phyloP scores from a whole-genome alignment of 2,113 vertebrate species.

The Tragelaphus strepsiceros region DNA sequence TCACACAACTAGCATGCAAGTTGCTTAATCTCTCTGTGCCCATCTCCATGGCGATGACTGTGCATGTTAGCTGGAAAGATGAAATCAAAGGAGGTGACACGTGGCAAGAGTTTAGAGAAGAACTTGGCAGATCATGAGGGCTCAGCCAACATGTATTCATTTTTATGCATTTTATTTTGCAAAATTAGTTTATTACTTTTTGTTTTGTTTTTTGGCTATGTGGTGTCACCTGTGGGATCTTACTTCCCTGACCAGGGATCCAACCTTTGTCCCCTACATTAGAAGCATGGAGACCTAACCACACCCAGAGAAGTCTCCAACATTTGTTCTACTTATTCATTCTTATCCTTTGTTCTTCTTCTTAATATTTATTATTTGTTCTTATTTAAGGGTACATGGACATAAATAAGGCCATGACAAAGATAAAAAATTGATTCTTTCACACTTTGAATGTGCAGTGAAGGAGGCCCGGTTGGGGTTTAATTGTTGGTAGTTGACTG shows the following conservation, averaged over 20 bases:
- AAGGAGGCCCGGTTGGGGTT: neutral
- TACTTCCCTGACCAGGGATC: neutral
- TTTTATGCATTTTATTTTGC: neutral
- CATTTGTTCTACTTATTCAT: neutral
- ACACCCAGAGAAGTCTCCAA: neutral
- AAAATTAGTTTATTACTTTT: neutral
- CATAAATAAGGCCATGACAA: neutral
- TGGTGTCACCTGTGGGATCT: neutral
- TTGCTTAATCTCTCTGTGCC: neutral
- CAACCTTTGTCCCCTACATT: neutral
- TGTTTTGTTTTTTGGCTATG: neutral
- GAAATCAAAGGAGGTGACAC: neutral
- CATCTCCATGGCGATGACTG: fast-evolving
- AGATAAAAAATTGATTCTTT: too few species aligned
- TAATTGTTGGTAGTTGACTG: neutral
- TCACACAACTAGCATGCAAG: fast-evolving
- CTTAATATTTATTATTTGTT: neutral
- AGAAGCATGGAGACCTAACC: neutral
- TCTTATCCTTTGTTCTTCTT: neutral
- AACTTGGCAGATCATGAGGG: neutral
- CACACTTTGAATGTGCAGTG: neutral
- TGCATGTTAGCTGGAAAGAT: neutral
- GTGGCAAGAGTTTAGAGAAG: neutral
- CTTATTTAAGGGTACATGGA: neutral
- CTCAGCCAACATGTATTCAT: neutral